Conservation (phyloP, 2,888 invertebrate species). For the Sceliomorpha sp. region DNA sequence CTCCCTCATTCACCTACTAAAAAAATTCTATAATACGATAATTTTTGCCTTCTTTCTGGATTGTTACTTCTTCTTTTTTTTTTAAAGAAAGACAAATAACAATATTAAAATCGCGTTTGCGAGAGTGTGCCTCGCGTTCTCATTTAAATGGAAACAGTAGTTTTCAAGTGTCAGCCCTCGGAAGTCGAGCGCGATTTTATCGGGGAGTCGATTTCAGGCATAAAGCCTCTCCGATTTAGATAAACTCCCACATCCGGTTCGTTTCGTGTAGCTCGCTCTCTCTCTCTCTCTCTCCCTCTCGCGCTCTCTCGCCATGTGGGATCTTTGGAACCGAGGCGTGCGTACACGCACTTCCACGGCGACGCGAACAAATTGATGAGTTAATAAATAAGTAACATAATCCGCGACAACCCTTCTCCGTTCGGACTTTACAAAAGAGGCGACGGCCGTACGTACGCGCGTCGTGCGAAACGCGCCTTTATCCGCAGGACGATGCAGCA, state of each 20-base stretch:
- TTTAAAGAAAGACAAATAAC: too few relatives aligned
- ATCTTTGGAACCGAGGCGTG: constrained; percentile 32
- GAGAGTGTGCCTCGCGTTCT: too few relatives aligned
- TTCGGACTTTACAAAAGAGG: constrained; percentile 71
- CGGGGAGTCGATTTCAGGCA: constrained; percentile 50
- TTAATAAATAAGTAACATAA: constrained; percentile 77
- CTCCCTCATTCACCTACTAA: too few relatives aligned
- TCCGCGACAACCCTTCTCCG: constrained; percentile 66
- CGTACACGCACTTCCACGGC: constrained; percentile 57
- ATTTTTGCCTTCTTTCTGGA: too few relatives aligned
- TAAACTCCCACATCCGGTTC: constrained; percentile 56
- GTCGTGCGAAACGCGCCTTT: constrained; percentile 23
- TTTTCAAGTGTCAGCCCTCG: constrained; percentile 23
- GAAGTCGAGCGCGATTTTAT: constrained; percentile 38
- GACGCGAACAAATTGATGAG: constrained; percentile 70
- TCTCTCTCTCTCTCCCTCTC: too few relatives aligned
- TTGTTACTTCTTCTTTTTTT: too few relatives aligned
- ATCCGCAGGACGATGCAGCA: too few relatives aligned
- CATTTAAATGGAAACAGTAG: constrained; percentile 25
- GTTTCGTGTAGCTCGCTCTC: too few relatives aligned
- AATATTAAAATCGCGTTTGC: too few relatives aligned
- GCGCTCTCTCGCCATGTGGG: too few relatives aligned
- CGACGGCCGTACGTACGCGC: constrained; percentile 20
- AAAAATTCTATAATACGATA: too few relatives aligned
- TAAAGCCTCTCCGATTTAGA: constrained; percentile 56